Evolutionary conservation across 2,888 invertebrate genomes (phyloP), one percentile per base, ranked within the genome.

Genomic region (Caprella mutica): DNA sequence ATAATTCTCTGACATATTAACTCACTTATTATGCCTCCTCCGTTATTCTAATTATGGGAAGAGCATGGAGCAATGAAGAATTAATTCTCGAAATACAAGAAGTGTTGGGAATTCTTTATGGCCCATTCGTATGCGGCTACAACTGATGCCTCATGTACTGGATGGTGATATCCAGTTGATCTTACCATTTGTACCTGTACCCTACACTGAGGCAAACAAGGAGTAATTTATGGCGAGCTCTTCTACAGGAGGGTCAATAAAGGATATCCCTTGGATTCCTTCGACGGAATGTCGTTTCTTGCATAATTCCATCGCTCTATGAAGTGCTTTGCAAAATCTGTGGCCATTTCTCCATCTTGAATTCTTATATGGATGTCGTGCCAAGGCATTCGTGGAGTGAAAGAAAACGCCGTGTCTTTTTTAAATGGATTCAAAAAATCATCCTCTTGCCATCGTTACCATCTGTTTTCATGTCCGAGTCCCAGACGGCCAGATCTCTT

Each of bases 291-390:
- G 23, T 46, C 46, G 21, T 29, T 26, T n/a, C 46, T 42, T 17
- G 43, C 55, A 26, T 46, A 55, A 27, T 55, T 55, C 55, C 55
- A 55, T 35, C 55, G 26, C 46, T 55, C 55, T 2, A 55, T 55
- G 46, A 55, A 55, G 33, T 55, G 55, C 33, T 43, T 55, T 27
- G 55, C 19, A 21, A 55, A 33, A 55, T 55, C 55, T 17, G 33
- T 26, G n/a, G 39, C 55, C 35, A 46, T 35, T 44, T 19, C 24
- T 30, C 55, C 55, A n/a, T 26, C 23, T n/a, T n/a, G n/a, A 24
- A 55, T 55, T 24, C 29, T 46, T 26, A 48, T 46, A 21, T 55
- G 46, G 26, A 55, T 43, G 35, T 55, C 55, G 44, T 55, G 55
- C 55, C 55, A 55, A 23, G 55, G 55, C 55, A 55, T 46, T 30